A percentile compares a stretch with the other conserved stretches of the same genome.
These are phyloP conservation scores for Phrynocephalus vlangalii DNA, from an alignment of 2,797 vertebrate species.

Conservation along the genomic window DNA sequence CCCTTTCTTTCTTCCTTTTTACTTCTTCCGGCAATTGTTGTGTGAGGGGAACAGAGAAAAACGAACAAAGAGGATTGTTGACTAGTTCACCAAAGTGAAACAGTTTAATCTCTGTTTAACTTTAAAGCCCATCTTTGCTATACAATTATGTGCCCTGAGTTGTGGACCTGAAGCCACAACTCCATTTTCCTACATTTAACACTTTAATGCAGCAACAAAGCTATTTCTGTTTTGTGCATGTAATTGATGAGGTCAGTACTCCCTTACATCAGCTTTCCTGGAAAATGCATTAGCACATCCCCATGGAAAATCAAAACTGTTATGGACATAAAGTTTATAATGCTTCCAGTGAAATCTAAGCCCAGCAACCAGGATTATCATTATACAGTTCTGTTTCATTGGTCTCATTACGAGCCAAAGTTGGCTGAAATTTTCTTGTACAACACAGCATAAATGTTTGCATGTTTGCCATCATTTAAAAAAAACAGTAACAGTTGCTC, in stretches of 20 bases:
- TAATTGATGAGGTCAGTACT: conserved; percentile 13
- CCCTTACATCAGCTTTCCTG: neutral
- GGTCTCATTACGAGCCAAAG: conserved; percentile 47
- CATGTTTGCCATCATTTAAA: neutral
- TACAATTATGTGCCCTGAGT: neutral
- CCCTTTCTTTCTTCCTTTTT: neutral
- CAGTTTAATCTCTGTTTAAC: neutral
- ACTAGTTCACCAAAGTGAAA: neutral
- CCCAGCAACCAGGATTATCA: conserved; percentile 33
- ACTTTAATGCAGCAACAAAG: conserved; percentile 5
- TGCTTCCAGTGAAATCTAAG: conserved; percentile 7
- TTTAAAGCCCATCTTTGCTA: neutral
- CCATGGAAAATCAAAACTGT: conserved; percentile 30
- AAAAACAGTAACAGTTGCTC: neutral
- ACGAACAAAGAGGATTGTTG: neutral
- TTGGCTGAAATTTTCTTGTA: neutral
- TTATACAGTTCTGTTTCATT: conserved; percentile 28
- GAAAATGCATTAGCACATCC: conserved; percentile 48
- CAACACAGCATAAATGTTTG: conserved; percentile 3
- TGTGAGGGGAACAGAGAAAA: neutral
- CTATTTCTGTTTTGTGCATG: neutral
- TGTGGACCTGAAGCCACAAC: neutral
- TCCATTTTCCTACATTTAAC: neutral
- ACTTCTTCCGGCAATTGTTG: conserved; percentile 11
- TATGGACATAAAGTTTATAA: conserved; percentile 10